Evolutionary conservation across 2,888 invertebrate species (phyloP).

Genomic region (Himalopsyche tibetana): DNA sequence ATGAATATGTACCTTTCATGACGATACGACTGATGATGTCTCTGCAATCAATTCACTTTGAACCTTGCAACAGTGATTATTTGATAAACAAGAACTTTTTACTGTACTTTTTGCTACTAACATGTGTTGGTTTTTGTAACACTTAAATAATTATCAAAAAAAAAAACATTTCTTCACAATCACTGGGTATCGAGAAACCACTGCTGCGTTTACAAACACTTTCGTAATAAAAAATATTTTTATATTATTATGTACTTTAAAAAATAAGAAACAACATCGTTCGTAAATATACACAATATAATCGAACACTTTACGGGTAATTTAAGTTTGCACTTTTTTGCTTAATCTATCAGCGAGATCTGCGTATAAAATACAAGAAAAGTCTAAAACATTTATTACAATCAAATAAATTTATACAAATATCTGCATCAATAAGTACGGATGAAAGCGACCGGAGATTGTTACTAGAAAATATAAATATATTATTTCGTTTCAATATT

Average conservation of each 20-base stretch:
- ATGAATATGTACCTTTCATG: conserved; percentile 34
- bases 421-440: conserved; percentile 45
- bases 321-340: conserved; percentile 49
- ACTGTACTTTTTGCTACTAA: conserved; percentile 22
- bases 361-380: conserved; percentile 46
- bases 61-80: conserved; percentile 35
- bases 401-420: conserved; percentile 28
- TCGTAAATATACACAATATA: conserved; percentile 41
- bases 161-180: conserved; percentile 41
- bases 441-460: conserved; percentile 36
- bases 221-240: conserved; percentile 41
- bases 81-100: conserved; percentile 36
- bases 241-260: conserved; percentile 42
- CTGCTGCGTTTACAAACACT: conserved; percentile 40
- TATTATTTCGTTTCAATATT: conserved; percentile 11
- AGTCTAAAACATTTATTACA: conserved; percentile 45
- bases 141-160: conserved; percentile 31
- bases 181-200: conserved; percentile 33
- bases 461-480: conserved; percentile 1
- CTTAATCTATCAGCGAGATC: conserved; percentile 50
- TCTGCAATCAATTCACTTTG: conserved; percentile 40
- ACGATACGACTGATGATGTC: conserved; percentile 3
- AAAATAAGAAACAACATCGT: conserved; percentile 42
- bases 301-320: conserved; percentile 49
- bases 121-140: conserved; percentile 24